Conservation (phyloP, 2,888 invertebrate species). For the Caradrina clavipalpis region DNA sequence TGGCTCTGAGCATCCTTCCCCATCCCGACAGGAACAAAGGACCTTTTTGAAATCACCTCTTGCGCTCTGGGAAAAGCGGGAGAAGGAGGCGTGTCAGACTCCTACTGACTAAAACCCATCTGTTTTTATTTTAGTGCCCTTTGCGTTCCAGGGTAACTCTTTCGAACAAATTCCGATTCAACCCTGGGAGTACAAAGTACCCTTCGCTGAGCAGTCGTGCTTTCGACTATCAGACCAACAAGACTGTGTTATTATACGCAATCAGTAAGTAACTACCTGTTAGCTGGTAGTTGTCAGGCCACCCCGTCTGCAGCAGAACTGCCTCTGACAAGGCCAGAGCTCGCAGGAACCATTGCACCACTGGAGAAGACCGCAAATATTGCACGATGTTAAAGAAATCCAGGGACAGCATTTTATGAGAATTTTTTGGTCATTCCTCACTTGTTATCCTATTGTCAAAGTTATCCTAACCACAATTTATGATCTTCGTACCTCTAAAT, state of each 20-base stretch:
- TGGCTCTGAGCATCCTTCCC: too few species aligned
- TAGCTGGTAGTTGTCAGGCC: conserved; percentile 76
- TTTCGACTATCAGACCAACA: not conserved
- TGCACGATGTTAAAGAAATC: conserved; percentile 73
- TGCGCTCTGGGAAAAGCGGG: too few species aligned
- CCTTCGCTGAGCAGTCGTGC: too few species aligned
- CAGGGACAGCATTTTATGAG: conserved; percentile 62
- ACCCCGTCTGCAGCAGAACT: conserved; percentile 74
- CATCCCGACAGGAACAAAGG: too few species aligned
- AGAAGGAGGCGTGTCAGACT: too few species aligned
- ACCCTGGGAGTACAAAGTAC: too few species aligned
- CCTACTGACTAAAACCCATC: too few species aligned
- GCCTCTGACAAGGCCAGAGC: conserved; percentile 76
- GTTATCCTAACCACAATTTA: not conserved
- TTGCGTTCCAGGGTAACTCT: too few species aligned
- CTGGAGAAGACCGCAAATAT: conserved; percentile 64
- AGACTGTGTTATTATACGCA: not conserved
- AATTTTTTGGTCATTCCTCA: not conserved
- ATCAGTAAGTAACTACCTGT: conserved; percentile 68
- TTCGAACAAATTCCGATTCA: too few species aligned
- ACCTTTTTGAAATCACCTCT: too few species aligned
- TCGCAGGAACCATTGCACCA: conserved; percentile 74
- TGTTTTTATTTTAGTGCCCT: too few species aligned
- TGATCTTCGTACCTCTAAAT: not conserved
- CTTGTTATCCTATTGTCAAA: not conserved